Evolutionary conservation across 2,888 invertebrate genomes (phyloP), one percentile per base, ranked within the genome.

Genomic region (Mongoloraphidia duomilia): DNA sequence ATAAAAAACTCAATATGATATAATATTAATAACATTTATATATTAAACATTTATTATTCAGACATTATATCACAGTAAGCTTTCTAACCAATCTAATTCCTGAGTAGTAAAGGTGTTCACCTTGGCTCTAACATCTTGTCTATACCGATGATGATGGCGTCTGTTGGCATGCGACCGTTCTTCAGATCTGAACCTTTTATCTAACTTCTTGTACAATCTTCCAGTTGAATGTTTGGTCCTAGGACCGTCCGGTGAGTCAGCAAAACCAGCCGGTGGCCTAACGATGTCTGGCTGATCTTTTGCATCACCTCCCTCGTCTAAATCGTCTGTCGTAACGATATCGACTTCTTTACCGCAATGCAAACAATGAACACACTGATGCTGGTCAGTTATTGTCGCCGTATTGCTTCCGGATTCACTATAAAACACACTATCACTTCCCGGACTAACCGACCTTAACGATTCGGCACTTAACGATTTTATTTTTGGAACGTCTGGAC

Each of bases 371-470:
- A 81, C 77, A 42, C 55, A 56, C 53, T 72, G 71, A 50, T 72
- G 72, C 34, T 63, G 63, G 9, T 56, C 56, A 34, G 53, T 44
- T 10, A 50, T 52, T 13, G 57, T 52, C 6, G 58, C 57, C 0
- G 74, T 69, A 58, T 77, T 76, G 42, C 75, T 74, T 52, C 76
- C 77, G n/a, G 71, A 79, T 65, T 88, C 88, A 61, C 87, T 87
- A 69, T 88, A 89, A 68, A 91, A 91, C 33, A 91, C 90, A 50
- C 87, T 89, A 66, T 91, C 90, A 55, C 89, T 90, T 26, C 91
- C 90, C 4, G 90, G 90, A 60, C 89, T 89, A 39, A 86, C 88
- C n/a, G 89, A 89, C 44, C 90, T 77, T 47, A 91, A 69, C 1
- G 89, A 89, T 68, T 91, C 91, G 42, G 87, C 86, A 57, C 89